phyloP scores from a whole-genome alignment of 1,140 invertebrate genomes.

The Drosophila ficusphila region DNA sequence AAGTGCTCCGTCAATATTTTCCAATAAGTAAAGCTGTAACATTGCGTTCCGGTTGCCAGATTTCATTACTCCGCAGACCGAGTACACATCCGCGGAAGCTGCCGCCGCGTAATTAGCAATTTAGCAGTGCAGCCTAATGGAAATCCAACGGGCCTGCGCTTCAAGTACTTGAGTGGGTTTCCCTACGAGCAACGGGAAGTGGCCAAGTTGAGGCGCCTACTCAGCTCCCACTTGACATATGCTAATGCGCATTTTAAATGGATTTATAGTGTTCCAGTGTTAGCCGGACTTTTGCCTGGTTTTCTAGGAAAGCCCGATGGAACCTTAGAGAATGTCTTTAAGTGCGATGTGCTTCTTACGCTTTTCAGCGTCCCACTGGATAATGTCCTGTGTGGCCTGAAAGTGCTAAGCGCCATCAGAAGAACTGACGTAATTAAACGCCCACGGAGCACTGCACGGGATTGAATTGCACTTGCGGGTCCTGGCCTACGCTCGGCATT shows the following conservation, averaged over 20 bases:
- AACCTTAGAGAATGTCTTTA: not conserved
- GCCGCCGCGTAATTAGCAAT: constrained; percentile 56
- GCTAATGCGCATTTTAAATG: constrained; percentile 50
- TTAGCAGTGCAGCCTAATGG: constrained; percentile 20
- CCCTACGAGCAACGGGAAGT: constrained; percentile 41
- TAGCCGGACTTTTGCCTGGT: not conserved
- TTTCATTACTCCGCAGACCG: constrained; percentile 51
- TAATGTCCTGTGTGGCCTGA: not conserved
- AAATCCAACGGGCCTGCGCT: not conserved
- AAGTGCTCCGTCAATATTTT: constrained; percentile 71
- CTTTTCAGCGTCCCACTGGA: no score
- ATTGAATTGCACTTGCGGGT: constrained; percentile 14
- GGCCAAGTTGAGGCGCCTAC: constrained; percentile 16
- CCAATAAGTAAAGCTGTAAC: constrained; percentile 61
- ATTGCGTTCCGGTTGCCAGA: constrained; percentile 24
- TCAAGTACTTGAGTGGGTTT: constrained; percentile 52
- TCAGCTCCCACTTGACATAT: constrained; percentile 50
- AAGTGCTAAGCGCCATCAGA: constrained; percentile 31
- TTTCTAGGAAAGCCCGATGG: not conserved
- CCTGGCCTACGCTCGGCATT: constrained; percentile 32
- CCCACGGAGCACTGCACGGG: constrained; percentile 46
- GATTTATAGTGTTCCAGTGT: constrained; percentile 28
- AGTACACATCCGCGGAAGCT: constrained; percentile 40
- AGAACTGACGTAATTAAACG: constrained; percentile 54
- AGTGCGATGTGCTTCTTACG: not conserved